phyloP scores from a whole-genome alignment of 2,113 vertebrate species.

The Peromyscus maniculatus region DNA sequence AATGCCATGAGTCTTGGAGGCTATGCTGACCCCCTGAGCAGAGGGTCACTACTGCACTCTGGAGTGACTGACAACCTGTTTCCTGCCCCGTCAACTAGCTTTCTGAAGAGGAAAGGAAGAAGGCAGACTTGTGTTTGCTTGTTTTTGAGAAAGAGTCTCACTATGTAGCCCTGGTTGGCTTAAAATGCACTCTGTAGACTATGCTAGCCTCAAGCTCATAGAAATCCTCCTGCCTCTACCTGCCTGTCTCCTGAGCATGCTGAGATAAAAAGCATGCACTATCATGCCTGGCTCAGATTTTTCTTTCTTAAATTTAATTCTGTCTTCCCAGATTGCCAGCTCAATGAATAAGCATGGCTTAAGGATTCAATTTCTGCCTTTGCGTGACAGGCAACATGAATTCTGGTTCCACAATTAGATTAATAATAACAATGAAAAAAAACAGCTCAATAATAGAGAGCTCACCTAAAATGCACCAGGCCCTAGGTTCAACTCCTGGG shows the following conservation, averaged over 20 bases:
- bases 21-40: not conserved
- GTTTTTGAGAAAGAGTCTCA: not conserved
- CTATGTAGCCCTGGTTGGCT: not conserved
- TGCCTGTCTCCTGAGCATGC: not conserved
- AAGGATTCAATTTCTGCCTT: not conserved
- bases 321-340: not conserved
- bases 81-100: not conserved
- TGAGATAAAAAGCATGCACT: not conserved
- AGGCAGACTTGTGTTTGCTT: not conserved
- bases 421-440: not conserved
- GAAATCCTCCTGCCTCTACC: not conserved
- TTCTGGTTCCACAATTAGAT: not conserved
- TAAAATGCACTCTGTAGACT: not conserved
- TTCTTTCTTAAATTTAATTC: not conserved
- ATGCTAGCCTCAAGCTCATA: not conserved
- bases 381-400: not conserved
- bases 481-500: not conserved
- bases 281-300: not conserved
- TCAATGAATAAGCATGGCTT: not conserved
- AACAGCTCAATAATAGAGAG: not conserved
- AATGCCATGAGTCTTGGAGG: not conserved
- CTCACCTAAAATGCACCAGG: not conserved
- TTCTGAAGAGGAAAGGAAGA: not conserved
- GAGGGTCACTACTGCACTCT: not conserved
- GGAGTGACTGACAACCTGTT: not conserved